Evolutionary conservation across 2,797 vertebrate genomes (phyloP).

Genomic region (Malacoraja senta): DNA sequence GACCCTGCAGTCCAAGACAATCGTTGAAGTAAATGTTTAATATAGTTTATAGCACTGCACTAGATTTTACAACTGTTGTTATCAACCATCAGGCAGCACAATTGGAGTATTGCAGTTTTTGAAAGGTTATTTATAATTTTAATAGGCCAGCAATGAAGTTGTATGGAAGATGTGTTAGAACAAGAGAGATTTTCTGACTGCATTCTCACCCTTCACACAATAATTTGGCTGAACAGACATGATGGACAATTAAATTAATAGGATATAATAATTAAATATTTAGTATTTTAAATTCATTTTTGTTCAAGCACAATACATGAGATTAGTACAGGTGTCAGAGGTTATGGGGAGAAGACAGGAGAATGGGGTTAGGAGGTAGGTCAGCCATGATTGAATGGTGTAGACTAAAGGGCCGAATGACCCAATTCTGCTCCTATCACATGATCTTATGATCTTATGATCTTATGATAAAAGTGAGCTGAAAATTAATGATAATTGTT

Average conservation of each 20-base stretch:
- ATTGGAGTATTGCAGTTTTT: not conserved
- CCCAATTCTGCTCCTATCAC: no score
- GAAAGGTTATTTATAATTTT: slow-evolving; percentile 30
- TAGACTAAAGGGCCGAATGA: no score
- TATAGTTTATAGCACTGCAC: not conserved
- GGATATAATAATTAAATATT: not conserved
- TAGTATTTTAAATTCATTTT: slow-evolving; percentile 2
- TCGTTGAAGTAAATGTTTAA: slow-evolving; percentile 30
- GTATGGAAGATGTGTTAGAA: not conserved
- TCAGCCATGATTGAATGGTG: no score
- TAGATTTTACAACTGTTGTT: not conserved
- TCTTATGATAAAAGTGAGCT: slow-evolving; percentile 46
- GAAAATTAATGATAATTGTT: slow-evolving; percentile 82
- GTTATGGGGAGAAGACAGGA: no score
- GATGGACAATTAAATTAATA: not conserved
- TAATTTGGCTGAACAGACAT: not conserved
- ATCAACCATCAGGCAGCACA: not conserved
- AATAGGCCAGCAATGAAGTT: not conserved
- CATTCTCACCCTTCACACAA: not conserved
- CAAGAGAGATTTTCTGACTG: not conserved
- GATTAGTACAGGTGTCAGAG: no score
- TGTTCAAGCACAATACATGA: not conserved
- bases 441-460: not conserved
- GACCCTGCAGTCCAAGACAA: not conserved
- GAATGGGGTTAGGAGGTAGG: no score